These are phyloP conservation scores for Otus sunia DNA, from an alignment of 2,113 vertebrate genomes.

Conservation along the genomic window DNA sequence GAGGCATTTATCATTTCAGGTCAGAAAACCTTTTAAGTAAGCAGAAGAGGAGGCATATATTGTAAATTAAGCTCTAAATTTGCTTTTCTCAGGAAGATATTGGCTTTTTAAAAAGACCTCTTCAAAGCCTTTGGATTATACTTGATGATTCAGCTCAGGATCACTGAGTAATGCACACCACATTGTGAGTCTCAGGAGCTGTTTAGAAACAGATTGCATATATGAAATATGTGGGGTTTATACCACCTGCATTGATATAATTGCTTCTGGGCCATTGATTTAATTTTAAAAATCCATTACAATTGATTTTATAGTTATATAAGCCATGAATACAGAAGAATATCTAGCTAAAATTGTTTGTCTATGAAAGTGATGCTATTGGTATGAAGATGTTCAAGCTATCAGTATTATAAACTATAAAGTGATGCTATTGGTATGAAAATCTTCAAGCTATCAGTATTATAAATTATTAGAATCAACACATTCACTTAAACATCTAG, in stretches of 20 bases:
- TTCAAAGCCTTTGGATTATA: background rate
- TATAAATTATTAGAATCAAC: background rate
- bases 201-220: constrained; percentile 36
- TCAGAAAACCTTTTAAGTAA: background rate
- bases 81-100: background rate
- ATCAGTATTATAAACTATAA: background rate
- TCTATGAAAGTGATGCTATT: background rate
- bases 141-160: constrained; percentile 25
- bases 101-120: background rate
- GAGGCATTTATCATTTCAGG: background rate
- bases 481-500: background rate
- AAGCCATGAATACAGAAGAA: background rate
- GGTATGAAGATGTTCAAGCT: background rate
- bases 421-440: background rate
- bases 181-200: background rate
- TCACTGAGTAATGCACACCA: background rate
- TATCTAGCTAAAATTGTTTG: background rate
- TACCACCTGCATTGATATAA: constrained; percentile 17
- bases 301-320: constrained; percentile 14
- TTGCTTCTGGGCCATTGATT: constrained; percentile 17
- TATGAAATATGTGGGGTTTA: constrained; percentile 14
- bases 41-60: background rate
- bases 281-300: constrained; percentile 8
- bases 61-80: constrained; percentile 3
- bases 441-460: background rate